Evolutionary conservation across 2,888 invertebrate species (phyloP).

Genomic region (Drosophila fulvimacula): DNA sequence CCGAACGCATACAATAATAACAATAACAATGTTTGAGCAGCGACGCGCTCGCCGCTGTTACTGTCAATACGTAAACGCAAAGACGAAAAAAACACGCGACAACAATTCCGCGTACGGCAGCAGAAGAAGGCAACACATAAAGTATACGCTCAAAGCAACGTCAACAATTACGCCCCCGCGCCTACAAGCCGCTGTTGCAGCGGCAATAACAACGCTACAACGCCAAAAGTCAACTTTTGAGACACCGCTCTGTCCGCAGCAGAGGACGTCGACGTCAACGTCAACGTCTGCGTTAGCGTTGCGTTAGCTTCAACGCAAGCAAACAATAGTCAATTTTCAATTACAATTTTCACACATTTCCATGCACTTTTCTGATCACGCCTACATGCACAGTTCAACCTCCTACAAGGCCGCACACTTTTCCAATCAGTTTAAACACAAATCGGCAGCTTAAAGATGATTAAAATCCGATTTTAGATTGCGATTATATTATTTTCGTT

Average conservation of each 20-base stretch:
- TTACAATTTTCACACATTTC: conserved; percentile 57
- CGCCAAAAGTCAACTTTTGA: conserved; percentile 57
- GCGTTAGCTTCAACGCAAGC: conserved; percentile 32
- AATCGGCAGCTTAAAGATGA: conserved; percentile 36
- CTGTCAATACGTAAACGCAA: conserved; percentile 53
- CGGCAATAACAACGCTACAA: conserved; percentile 25
- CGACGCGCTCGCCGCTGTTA: conserved; percentile 23
- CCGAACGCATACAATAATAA: conserved; percentile 58
- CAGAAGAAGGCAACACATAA: conserved; percentile 38
- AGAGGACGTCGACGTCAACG: conserved; percentile 25
- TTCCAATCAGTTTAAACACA: conserved; percentile 44
- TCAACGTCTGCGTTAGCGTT: conserved; percentile 25
- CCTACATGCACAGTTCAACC: conserved; percentile 18
- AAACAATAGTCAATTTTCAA: conserved; percentile 58
- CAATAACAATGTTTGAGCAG: conserved; percentile 64
- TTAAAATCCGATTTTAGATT: conserved; percentile 47
- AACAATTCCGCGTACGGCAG: conserved; percentile 55
- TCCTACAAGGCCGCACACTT: conserved; percentile 32
- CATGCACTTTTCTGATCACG: conserved; percentile 34
- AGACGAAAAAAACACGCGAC: conserved; percentile 45
- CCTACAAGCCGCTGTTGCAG: conserved; percentile 21
- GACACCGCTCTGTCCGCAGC: conserved; percentile 38
- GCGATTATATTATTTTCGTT: conserved; percentile 16
- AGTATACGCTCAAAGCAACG: conserved; percentile 32
- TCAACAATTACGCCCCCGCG: conserved; percentile 51